Percentiles rank a stretch among this genome's conserved stretches.
Conservation (phyloP, 64 coral and sea anemone species). For the Dendrophyllia cribrosa region DNA sequence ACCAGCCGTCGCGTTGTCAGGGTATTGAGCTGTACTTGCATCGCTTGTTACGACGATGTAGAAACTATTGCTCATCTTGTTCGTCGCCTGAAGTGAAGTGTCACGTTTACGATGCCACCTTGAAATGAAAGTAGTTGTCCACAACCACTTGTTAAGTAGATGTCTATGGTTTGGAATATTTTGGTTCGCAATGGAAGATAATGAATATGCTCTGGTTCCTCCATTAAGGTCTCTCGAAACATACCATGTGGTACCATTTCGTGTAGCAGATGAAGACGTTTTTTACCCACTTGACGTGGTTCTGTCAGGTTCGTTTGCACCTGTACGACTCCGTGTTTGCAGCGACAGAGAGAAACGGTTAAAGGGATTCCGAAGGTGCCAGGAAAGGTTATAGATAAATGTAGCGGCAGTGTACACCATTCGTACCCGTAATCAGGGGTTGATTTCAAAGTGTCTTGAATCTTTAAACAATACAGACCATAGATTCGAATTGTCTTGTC, state of each 20-base stretch:
- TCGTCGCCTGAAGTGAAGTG: background rate
- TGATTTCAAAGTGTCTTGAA: too few species aligned
- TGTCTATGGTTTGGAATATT: background rate
- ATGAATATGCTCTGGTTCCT: background rate
- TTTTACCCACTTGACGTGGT: slow-evolving; percentile 8
- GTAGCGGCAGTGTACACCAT: background rate
- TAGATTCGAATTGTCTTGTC: background rate
- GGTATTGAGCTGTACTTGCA: background rate
- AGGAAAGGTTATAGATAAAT: background rate
- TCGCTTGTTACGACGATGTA: background rate
- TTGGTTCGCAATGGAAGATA: background rate
- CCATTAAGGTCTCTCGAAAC: background rate
- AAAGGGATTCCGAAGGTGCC: background rate
- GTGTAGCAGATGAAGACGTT: background rate
- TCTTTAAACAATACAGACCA: background rate
- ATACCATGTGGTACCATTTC: background rate
- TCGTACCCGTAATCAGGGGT: background rate
- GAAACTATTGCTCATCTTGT: slow-evolving; percentile 21
- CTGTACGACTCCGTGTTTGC: background rate
- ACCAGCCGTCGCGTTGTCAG: background rate
- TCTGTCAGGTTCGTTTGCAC: background rate
- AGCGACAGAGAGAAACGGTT: background rate
- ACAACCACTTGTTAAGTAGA: slow-evolving; percentile 34
- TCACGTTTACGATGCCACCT: background rate
- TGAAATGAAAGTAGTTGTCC: background rate